Evolutionary conservation across 2,113 vertebrate genomes (phyloP).

Genomic region (Symphodus melops): DNA sequence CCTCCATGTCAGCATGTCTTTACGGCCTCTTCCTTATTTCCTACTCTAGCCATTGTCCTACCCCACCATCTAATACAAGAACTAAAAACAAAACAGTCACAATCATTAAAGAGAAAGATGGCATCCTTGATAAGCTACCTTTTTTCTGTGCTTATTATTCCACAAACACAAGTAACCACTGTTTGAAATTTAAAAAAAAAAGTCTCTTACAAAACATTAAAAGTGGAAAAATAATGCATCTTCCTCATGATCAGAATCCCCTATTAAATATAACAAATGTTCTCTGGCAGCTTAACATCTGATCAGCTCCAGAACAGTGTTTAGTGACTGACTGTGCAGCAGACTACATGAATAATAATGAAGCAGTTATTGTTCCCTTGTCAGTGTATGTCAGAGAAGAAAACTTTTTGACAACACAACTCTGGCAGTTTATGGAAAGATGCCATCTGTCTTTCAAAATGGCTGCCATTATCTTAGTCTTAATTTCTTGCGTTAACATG

Average conservation of each 20-base stretch:
- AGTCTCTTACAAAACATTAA: not conserved
- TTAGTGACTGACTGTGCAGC: not conserved
- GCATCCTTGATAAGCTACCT: no score
- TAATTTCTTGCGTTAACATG: constrained; percentile 46
- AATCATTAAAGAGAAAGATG: no score
- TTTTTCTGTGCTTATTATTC: not conserved
- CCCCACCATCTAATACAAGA: no score
- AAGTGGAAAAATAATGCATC: not conserved
- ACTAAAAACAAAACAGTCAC: no score
- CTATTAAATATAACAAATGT: not conserved
- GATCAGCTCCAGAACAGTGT: not conserved
- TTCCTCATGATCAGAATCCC: not conserved
- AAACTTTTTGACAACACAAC: not conserved
- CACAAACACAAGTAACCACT: no score
- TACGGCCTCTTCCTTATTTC: no score
- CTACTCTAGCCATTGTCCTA: no score
- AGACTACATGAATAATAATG: not conserved
- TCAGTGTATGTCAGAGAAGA: not conserved
- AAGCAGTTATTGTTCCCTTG: not conserved
- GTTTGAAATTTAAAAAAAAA: no score
- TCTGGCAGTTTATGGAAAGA: constrained; percentile 7
- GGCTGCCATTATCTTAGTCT: constrained; percentile 43
- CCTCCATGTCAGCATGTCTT: no score
- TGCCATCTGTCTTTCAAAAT: constrained; percentile 50
- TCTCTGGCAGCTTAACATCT: not conserved